phyloP scores from a whole-genome alignment of 1,140 invertebrate species.

The Adoxophyes honmai region DNA sequence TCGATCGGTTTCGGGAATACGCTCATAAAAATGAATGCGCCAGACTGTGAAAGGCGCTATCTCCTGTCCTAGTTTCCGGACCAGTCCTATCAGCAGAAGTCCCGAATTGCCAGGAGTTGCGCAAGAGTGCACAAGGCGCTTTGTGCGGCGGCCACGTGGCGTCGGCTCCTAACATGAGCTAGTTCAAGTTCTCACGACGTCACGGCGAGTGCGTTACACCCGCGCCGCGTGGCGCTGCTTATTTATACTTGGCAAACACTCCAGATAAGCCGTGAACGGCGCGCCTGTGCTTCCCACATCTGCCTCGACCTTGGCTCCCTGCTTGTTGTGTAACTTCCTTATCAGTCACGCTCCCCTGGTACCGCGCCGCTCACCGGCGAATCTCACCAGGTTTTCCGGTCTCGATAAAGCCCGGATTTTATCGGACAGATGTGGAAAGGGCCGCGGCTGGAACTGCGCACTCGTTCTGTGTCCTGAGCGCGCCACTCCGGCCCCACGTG shows the following conservation, averaged over 20 bases:
- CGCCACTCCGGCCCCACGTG: conserved; percentile 36
- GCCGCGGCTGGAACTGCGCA: too few species aligned
- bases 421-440: conserved; percentile 38
- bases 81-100: conserved; percentile 9
- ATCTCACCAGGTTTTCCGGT: conserved; percentile 65
- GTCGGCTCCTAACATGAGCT: conserved; percentile 49
- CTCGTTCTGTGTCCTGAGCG: too few species aligned
- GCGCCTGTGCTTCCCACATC: conserved; percentile 71
- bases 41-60: background rate
- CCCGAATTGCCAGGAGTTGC: conserved; percentile 15
- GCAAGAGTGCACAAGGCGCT: conserved; percentile 34
- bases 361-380: conserved; percentile 44
- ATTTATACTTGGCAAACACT: conserved; percentile 63
- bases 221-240: conserved; percentile 49
- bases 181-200: conserved; percentile 56
- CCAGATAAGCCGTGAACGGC: conserved; percentile 65
- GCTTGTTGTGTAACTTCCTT: conserved; percentile 66
- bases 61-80: conserved; percentile 6
- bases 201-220: conserved; percentile 58
- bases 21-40: background rate
- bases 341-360: conserved; percentile 64
- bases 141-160: conserved; percentile 44
- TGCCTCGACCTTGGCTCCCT: conserved; percentile 67
- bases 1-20: too few species aligned
- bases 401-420: conserved; percentile 49